Evolutionary conservation across 1,140 invertebrate species (phyloP), one percentile per base, ranked within the genome.

Genomic region (Diorhabda sublineata): DNA sequence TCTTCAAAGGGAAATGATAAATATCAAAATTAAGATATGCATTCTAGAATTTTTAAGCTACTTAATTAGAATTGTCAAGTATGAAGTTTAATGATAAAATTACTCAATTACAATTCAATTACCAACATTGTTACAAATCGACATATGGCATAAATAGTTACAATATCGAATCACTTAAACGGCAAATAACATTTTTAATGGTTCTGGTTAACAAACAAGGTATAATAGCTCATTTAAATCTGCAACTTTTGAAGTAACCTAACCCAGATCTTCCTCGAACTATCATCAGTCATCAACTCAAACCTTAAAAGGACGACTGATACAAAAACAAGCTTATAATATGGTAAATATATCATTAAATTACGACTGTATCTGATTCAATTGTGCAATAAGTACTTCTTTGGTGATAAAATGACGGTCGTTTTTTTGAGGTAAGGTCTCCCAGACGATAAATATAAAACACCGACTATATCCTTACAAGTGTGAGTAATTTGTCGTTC

Each of bases 361-460:
- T 6, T 52, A 52, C 6, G n/a, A 6, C 47, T 52, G 6, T 4
- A 8, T 52, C 47, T 52, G 47, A 52, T 52, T 52, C 6, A 52
- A 52, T 52, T 52, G 47, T 52, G 47, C n/a, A 52, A 52, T 52
- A 52, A 52, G n/a, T 52, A 52, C 47, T 52, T 52, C n/a, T 52
- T 52, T 52, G 47, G 47, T n/a, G 47, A 52, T 52, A 52, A 52
- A 52, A 2, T n/a, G 47, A 52, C n/a, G 47, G 47, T 3, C 47
- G 47, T 52, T 52, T 6, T n/a, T 52, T 6, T 52, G 47, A n/a
- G 26, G 0, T 26, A 3, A 52, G 47, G 47, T 52, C 47, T 52
- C 2, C 47, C 47, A 52, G 47, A 52, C n/a, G 47, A 52, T 52
- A 52, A 52, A 52, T 52, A 6, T 52, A 3, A 52, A n/a, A n/a